Conservation (phyloP, 2,888 invertebrate genomes). For the Cyclophora albipunctata region DNA sequence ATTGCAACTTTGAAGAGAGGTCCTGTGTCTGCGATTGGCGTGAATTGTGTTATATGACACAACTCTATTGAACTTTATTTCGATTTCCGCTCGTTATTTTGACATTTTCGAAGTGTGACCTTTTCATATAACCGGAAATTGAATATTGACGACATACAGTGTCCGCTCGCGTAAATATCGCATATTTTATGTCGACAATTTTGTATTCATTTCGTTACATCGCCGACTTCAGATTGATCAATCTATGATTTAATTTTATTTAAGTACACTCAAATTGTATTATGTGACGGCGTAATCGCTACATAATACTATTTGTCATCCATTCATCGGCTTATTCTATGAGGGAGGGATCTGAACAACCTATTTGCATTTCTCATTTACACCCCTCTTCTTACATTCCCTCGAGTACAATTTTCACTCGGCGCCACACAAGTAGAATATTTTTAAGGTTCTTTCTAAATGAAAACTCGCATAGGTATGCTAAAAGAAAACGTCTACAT, state of each 20-base stretch:
- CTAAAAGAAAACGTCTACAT: neutral
- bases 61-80: slow-evolving; percentile 22
- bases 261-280: no score
- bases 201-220: no score
- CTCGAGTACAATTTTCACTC: slow-evolving; percentile 55
- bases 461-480: slow-evolving; percentile 7
- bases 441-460: slow-evolving; percentile 34
- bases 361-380: slow-evolving; percentile 72
- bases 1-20: no score
- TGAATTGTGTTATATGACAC: no score
- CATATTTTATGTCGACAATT: slow-evolving; percentile 21
- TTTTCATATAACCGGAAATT: slow-evolving; percentile 52
- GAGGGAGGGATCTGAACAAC: slow-evolving; percentile 50
- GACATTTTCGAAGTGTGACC: slow-evolving; percentile 42
- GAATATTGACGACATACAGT: slow-evolving; percentile 46
- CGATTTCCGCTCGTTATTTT: slow-evolving; percentile 50
- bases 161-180: slow-evolving; percentile 24
- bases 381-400: slow-evolving; percentile 54
- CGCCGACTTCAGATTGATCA: slow-evolving; percentile 22
- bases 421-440: slow-evolving; percentile 32
- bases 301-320: slow-evolving; percentile 58
- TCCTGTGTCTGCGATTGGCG: no score
- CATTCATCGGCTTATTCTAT: slow-evolving; percentile 56
- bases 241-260: slow-evolving; percentile 33
- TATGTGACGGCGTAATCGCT: slow-evolving; percentile 37